Conservation (phyloP, 2,888 invertebrate genomes). For the Drosophila peninsularis region DNA sequence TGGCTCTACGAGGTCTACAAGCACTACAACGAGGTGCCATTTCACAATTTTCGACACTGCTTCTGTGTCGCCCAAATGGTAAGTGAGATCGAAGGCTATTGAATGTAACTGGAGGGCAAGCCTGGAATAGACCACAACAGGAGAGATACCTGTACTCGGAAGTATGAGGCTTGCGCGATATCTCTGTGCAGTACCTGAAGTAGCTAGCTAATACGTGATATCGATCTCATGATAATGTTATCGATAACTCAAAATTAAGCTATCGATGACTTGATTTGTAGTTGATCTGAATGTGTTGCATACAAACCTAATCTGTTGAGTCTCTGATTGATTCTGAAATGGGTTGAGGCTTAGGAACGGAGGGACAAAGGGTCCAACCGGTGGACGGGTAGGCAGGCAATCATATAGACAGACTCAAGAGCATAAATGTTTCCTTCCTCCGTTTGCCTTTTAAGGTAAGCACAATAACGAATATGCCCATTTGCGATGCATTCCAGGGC, state of each 20-base stretch:
- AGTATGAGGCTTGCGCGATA: no score
- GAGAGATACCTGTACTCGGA: not conserved
- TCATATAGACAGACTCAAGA: no score
- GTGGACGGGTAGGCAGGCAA: no score
- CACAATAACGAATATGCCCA: no score
- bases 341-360: not conserved
- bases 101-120: not conserved
- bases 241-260: not conserved
- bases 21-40: constrained; percentile 94
- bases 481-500: no score
- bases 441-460: no score
- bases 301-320: not conserved
- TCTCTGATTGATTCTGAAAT: not conserved
- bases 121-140: not conserved
- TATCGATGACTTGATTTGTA: not conserved
- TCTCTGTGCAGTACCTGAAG: no score
- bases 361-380: not conserved
- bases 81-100: constrained; percentile 75
- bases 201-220: no score
- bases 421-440: no score
- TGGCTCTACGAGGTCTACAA: constrained; percentile 91
- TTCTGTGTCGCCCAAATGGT: constrained; percentile 96
- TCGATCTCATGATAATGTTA: not conserved
- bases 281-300: not conserved
- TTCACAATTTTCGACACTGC: constrained; percentile 94